Conservation (phyloP, 1,140 invertebrate species). For the Platyscapa corneri region DNA sequence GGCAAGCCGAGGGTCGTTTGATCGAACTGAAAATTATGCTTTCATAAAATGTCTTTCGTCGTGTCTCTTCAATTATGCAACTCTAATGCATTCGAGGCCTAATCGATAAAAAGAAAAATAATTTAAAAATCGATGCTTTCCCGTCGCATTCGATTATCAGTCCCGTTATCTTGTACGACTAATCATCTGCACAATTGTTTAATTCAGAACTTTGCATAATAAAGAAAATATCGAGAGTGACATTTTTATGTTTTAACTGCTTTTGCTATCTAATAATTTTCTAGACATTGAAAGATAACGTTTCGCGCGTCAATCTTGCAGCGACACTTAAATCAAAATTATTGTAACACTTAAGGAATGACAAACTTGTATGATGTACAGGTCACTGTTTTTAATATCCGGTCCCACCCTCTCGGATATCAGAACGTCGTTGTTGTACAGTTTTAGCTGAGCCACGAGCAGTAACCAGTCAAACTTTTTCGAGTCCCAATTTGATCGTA, state of each 20-base stretch:
- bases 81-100: neutral
- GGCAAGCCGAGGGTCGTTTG: conserved; percentile 91
- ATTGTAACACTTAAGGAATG: neutral
- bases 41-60: neutral
- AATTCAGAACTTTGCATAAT: too few species aligned
- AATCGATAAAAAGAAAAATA: too few species aligned
- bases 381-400: conserved; percentile 91
- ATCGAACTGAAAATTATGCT: conserved; percentile 79
- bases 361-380: conserved; percentile 86
- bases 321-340: neutral
- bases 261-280: too few species aligned
- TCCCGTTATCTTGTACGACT: too few species aligned
- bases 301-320: too few species aligned
- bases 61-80: neutral
- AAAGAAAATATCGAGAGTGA: too few species aligned
- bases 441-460: conserved; percentile 83
- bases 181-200: too few species aligned
- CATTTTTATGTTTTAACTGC: too few species aligned
- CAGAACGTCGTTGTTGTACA: conserved; percentile 89
- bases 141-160: too few species aligned
- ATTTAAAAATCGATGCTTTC: too few species aligned
- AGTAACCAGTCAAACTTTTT: conserved; percentile 84
- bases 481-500: conserved; percentile 79
- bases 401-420: conserved; percentile 90
- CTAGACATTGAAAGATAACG: too few species aligned